Percentiles rank a stretch among this genome's conserved stretches.
phyloP scores from a whole-genome alignment of 2,797 vertebrate species.

The Tapera naevia region DNA sequence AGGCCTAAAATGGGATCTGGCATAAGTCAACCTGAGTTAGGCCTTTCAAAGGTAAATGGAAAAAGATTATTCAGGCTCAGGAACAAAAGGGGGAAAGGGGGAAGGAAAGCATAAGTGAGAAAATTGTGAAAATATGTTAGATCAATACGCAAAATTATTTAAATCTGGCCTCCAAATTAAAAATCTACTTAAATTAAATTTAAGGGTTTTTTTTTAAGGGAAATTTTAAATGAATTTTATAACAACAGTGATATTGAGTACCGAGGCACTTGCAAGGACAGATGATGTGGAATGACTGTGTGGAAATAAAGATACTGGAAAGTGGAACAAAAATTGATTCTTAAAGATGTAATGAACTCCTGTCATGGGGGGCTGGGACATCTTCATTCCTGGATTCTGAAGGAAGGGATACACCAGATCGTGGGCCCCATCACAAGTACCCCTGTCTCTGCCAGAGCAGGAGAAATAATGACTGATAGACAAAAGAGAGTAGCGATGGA shows the following conservation, averaged over 20 bases:
- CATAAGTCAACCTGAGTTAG: not conserved
- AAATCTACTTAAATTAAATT: no score
- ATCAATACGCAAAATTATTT: not conserved
- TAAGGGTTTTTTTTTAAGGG: no score
- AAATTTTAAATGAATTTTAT: not conserved
- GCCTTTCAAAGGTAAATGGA: not conserved
- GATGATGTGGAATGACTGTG: not conserved
- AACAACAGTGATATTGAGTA: not conserved
- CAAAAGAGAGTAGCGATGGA: not conserved
- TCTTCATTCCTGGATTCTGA: not conserved
- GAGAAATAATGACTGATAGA: not conserved
- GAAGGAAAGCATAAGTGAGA: not conserved
- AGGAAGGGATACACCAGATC: not conserved
- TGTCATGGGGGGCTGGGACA: not conserved
- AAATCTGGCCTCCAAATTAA: not conserved
- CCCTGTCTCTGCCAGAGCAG: not conserved
- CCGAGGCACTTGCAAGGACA: not conserved
- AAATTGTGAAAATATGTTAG: not conserved
- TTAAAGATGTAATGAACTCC: not conserved
- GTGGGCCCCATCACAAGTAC: fast-evolving
- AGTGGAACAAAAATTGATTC: not conserved
- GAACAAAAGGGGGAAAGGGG: not conserved
- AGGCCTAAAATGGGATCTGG: not conserved
- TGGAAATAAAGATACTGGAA: not conserved
- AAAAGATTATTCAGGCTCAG: not conserved